These are phyloP conservation scores for Tetramorium simillimum DNA, from an alignment of 1,140 invertebrate species.

Conservation along the genomic window DNA sequence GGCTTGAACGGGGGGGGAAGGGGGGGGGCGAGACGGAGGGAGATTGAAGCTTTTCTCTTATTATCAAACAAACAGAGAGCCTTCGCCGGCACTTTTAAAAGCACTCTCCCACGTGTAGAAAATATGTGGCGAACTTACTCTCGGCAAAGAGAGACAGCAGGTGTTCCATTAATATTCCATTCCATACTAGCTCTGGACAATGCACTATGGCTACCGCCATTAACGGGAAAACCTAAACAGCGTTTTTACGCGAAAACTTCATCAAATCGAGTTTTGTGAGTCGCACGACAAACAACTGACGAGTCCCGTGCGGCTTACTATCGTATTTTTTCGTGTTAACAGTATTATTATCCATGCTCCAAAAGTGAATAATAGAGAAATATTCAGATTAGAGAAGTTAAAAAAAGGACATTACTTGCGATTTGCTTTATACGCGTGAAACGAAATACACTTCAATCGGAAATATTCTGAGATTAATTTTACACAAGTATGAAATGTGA, in stretches of 20 bases:
- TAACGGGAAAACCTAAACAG: conserved; percentile 48
- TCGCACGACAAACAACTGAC: conserved; percentile 2
- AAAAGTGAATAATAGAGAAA: conserved; percentile 10
- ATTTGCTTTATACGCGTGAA: background rate
- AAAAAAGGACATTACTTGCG: background rate
- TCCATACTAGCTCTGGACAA: conserved; percentile 10
- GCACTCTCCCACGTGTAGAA: conserved; percentile 22
- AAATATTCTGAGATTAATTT: background rate
- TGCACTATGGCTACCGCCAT: conserved; percentile 20
- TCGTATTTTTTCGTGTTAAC: conserved; percentile 11
- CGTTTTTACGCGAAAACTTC: conserved; percentile 35
- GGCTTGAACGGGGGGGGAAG: too few relatives aligned
- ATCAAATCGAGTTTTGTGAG: conserved; percentile 32
- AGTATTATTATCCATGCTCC: background rate
- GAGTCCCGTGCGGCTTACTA: conserved; percentile 1
- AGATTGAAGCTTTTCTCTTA: conserved; percentile 44
- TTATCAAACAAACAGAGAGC: conserved; percentile 50
- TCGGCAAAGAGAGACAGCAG: conserved; percentile 20
- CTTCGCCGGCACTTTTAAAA: conserved; percentile 38
- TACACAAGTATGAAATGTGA: background rate
- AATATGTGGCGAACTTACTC: conserved; percentile 37
- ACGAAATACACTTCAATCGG: background rate
- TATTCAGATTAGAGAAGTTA: background rate
- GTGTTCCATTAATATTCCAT: conserved; percentile 53
- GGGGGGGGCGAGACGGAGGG: background rate